Evolutionary conservation across 37 sponge, comb jelly and placozoan genomes (phyloP).

Genomic region (Halisarca cf. caerulea): DNA sequence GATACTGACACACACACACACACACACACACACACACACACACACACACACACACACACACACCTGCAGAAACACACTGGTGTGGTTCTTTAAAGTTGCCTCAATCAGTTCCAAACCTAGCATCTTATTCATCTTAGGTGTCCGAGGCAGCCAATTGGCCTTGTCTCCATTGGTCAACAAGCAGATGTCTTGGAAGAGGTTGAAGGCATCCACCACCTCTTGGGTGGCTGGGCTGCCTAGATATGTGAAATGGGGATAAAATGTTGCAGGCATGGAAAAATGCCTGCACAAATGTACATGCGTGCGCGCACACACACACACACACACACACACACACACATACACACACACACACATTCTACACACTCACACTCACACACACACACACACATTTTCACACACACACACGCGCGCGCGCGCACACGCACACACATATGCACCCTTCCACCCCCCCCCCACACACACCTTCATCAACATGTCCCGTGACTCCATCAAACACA

Average conservation of each 20-base stretch:
- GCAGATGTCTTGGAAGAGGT: constrained; percentile 78
- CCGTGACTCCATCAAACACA: constrained; percentile 73
- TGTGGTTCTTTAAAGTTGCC: constrained; percentile 57
- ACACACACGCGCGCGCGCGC: background rate
- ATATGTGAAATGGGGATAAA: no score
- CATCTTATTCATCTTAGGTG: constrained; percentile 56
- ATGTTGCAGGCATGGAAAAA: no score
- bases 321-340: background rate
- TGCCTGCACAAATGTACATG: background rate
- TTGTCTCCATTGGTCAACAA: constrained; percentile 92
- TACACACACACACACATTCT: background rate
- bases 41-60: background rate
- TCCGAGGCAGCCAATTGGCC: constrained; percentile 75
- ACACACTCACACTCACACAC: background rate
- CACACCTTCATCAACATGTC: background rate
- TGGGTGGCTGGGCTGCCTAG: background rate
- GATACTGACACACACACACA: background rate
- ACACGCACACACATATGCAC: background rate
- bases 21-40: constrained; percentile 20
- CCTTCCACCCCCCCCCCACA: background rate
- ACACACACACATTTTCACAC: background rate
- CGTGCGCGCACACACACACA: background rate
- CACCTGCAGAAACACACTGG: constrained; percentile 36
- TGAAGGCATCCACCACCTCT: constrained; percentile 4
- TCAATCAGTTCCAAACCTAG: constrained; percentile 94